Evolutionary conservation across 2,797 vertebrate species (phyloP), one percentile per base, ranked within the genome.

Genomic region (Rhadinocentrus ornatus): DNA sequence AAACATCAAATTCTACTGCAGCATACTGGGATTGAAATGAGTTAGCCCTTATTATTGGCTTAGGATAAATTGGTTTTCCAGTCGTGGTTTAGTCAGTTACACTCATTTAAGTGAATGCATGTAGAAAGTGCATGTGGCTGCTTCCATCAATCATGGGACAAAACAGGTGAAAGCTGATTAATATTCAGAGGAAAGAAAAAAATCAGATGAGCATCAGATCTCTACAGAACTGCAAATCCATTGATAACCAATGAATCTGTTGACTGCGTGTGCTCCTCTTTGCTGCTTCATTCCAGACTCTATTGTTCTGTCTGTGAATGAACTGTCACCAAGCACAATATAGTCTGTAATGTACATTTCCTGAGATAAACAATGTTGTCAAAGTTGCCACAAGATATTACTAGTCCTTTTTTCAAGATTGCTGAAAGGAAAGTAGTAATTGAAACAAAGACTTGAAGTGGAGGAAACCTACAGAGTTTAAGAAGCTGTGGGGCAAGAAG

Each of bases 241-340:
- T 57, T 34, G 61, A 69, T 72, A 39, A 65, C 55, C 39, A 22
- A 8, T 50, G 18, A 60, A 62, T 73, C 24, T 22, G 27, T 63
- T 61, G 24, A 52, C 50, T 63, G 55, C 76, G 32, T 31, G 0
- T 12, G 31, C 32, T 50, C 29, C 22, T 70, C 57, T 67, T 53
- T 24, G 31, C 65, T 22, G 55, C 63, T 70, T 78, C 48, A 34
- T 20, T 65, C 37, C 63, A 16, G 39, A 27, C 57, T 10, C 54
- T 34, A 72, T 83, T 81, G 88, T 88, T 82, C 64, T 59, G 80
- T 44, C 41, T 69, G 78, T 69, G 62, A 84, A 74, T 77, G 31
- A 85, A 81, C 73, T 71, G 81, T 83, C 82, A 73, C 58, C 1
- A 56, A 71, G 62, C 64, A 82, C 75, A 84, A 62, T 76, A 13